Evolutionary conservation across 2,113 vertebrate genomes (phyloP).

Genomic region (Pantherophis guttatus): DNA sequence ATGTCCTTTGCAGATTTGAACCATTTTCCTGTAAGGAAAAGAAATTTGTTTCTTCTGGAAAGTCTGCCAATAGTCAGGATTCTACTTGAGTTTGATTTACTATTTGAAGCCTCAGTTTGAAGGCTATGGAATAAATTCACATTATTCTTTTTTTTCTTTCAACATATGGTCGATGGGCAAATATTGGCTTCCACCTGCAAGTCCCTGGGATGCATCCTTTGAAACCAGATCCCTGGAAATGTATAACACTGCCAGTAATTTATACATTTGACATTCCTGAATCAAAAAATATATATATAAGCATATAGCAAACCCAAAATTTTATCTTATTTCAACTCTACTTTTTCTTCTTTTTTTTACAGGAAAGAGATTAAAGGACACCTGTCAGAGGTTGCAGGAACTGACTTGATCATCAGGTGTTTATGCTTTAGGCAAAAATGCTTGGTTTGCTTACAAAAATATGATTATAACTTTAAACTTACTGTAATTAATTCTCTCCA

Average conservation of each 20-base stretch:
- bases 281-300: background rate
- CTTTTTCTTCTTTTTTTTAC: background rate
- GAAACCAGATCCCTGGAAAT: background rate
- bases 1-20: background rate
- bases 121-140: background rate
- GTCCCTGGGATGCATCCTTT: background rate
- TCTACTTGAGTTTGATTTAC: background rate
- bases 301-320: background rate
- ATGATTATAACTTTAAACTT: background rate
- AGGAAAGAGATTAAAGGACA: background rate
- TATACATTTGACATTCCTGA: background rate
- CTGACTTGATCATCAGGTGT: background rate
- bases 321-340: background rate
- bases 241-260: background rate
- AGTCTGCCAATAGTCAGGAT: background rate
- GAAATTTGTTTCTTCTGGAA: background rate
- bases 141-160: background rate
- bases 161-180: background rate
- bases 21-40: background rate
- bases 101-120: background rate
- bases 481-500: background rate
- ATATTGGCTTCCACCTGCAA: background rate
- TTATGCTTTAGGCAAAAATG: background rate
- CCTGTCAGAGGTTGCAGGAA: background rate
- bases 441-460: background rate